phyloP scores from a whole-genome alignment of 2,888 invertebrate genomes.

The Geotrupes spiniger region DNA sequence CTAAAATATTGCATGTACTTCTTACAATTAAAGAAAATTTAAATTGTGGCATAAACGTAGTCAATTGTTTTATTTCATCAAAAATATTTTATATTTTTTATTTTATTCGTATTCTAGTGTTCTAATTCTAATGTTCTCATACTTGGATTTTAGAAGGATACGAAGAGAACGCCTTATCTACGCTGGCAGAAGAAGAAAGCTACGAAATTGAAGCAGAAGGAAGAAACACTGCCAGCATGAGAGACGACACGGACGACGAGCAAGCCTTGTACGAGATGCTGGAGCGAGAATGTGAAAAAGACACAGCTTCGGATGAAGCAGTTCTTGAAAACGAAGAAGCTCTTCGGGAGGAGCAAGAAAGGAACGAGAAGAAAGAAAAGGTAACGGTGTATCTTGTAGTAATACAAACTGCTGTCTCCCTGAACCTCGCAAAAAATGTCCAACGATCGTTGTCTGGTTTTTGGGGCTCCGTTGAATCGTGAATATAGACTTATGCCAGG shows the following conservation, averaged over 20 bases:
- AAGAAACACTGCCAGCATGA: constrained; percentile 5
- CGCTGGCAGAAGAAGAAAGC: constrained; percentile 14
- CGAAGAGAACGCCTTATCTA: constrained; percentile 27
- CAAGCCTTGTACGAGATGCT: constrained; percentile 28
- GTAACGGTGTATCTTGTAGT: too few species aligned
- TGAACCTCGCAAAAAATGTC: too few species aligned
- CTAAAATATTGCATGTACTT: too few species aligned
- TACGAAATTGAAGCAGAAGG: constrained; percentile 16
- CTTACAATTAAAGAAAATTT: background rate
- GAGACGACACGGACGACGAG: constrained; percentile 17
- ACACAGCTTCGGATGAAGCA: constrained; percentile 18
- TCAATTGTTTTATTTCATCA: too few species aligned
- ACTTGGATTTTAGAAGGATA: constrained; percentile 29
- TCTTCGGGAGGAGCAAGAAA: constrained; percentile 30
- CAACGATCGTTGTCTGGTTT: too few species aligned
- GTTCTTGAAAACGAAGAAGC: constrained; percentile 36
- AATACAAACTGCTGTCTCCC: too few species aligned
- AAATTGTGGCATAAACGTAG: background rate
- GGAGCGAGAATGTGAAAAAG: constrained; percentile 13
- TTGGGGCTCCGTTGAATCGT: too few species aligned
- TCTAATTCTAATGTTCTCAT: constrained; percentile 11
- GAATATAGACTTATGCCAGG: too few species aligned
- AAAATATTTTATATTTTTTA: too few species aligned
- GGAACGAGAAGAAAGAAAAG: constrained; percentile 43
- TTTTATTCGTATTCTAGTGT: too few species aligned